Evolutionary conservation across 2,888 invertebrate species (phyloP).

Genomic region (Dinocampus coccinellae): DNA sequence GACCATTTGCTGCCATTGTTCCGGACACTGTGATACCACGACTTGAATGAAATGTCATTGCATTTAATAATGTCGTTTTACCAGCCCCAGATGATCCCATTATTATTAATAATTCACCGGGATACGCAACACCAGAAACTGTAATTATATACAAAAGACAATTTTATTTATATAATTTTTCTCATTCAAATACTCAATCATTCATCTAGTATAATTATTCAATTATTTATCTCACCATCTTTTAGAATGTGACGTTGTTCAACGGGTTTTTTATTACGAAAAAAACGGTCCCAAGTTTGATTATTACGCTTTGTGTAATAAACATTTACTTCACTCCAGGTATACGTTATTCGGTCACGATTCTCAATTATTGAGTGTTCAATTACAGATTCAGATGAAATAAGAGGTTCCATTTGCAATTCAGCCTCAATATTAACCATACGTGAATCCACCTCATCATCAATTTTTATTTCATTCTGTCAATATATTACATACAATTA

Average conservation of each 20-base stretch:
- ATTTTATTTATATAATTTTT: too few relatives aligned
- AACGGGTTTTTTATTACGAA: constrained; percentile 48
- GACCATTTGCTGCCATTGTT: constrained; percentile 79
- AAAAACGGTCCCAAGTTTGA: constrained; percentile 52
- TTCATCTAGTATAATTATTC: neutral
- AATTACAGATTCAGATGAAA: constrained; percentile 34
- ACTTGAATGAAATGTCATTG: constrained; percentile 85
- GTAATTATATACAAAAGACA: constrained; percentile 40
- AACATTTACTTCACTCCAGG: constrained; percentile 85
- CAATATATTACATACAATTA: too few relatives aligned
- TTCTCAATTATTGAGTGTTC: constrained; percentile 29
- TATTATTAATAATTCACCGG: constrained; percentile 88
- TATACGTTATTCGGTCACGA: constrained; percentile 75
- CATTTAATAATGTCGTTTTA: constrained; percentile 93
- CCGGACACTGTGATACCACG: constrained; percentile 77
- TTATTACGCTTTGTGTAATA: constrained; percentile 75
- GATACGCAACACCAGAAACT: constrained; percentile 88
- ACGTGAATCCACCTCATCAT: constrained; percentile 29
- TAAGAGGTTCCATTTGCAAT: constrained; percentile 50
- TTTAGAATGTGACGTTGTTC: constrained; percentile 77
- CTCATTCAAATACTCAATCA: neutral
- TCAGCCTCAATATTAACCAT: constrained; percentile 39
- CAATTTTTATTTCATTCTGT: constrained; percentile 43
- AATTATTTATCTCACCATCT: constrained; percentile 73
- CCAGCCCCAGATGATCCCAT: constrained; percentile 95